A percentile compares a stretch with the other conserved stretches of the same genome.
Conservation (phyloP, 2,888 invertebrate species). For the Tenthredo distinguenda region DNA sequence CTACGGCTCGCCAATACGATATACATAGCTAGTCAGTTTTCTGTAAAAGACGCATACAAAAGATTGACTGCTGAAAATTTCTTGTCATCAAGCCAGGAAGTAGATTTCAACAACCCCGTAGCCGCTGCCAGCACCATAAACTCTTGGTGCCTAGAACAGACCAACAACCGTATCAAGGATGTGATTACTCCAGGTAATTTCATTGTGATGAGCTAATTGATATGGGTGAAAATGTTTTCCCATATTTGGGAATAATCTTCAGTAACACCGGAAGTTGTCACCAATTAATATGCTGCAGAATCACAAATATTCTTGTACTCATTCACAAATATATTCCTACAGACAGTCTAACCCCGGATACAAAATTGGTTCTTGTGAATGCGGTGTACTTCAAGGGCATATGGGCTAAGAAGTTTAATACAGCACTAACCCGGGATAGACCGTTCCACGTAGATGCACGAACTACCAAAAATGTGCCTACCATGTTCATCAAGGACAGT, state of each 20-base stretch:
- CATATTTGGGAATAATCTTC: no score
- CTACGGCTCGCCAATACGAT: constrained; percentile 87
- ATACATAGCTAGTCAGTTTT: constrained; percentile 81
- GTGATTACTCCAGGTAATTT: constrained; percentile 81
- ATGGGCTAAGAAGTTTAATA: constrained; percentile 86
- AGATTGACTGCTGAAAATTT: constrained; percentile 83
- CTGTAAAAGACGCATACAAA: constrained; percentile 80
- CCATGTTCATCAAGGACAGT: constrained; percentile 84
- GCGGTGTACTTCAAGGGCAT: constrained; percentile 93
- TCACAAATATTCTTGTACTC: not conserved
- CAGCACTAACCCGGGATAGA: constrained; percentile 80
- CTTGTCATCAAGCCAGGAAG: constrained; percentile 81
- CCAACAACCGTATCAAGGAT: constrained; percentile 90
- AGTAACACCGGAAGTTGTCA: no score
- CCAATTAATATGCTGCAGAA: not conserved
- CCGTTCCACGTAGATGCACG: constrained; percentile 83
- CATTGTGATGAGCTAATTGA: not conserved
- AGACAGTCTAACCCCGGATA: constrained; percentile 79
- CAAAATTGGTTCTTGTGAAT: constrained; percentile 88
- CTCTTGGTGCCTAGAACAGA: constrained; percentile 88
- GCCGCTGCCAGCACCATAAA: constrained; percentile 84
- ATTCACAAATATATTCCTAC: constrained; percentile 49
- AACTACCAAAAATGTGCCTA: constrained; percentile 83
- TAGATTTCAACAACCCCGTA: constrained; percentile 81
- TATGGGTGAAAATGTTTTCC: no score